These are phyloP conservation scores for Tridacna crocea DNA, from an alignment of 2,888 invertebrate species.

Conservation along the genomic window DNA sequence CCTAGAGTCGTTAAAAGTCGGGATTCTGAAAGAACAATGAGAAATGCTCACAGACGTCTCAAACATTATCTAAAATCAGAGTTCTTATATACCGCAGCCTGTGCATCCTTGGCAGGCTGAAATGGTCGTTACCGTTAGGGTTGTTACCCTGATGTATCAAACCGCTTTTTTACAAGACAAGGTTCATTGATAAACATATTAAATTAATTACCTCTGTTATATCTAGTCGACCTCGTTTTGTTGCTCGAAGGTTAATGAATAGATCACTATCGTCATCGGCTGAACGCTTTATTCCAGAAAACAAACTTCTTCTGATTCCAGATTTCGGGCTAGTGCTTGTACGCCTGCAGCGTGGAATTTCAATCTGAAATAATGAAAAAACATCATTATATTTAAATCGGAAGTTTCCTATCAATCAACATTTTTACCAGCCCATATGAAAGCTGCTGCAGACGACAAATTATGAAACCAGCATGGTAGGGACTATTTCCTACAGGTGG, in stretches of 20 bases:
- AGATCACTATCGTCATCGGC: slow-evolving; percentile 29
- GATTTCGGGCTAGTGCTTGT: background rate
- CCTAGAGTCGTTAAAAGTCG: too few species aligned
- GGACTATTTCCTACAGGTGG: too few species aligned
- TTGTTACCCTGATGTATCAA: too few species aligned
- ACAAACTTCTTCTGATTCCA: slow-evolving; percentile 35
- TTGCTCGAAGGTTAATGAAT: background rate
- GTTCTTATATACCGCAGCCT: too few species aligned
- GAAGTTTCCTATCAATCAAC: background rate
- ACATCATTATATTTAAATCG: background rate
- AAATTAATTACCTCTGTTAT: background rate
- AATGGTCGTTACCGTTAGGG: too few species aligned
- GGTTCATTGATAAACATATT: too few species aligned
- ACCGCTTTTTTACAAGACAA: background rate
- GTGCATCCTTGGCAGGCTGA: too few species aligned
- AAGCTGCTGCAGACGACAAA: background rate
- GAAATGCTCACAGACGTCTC: too few species aligned
- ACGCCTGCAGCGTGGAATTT: background rate
- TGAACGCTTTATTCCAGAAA: slow-evolving; percentile 36
- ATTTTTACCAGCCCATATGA: background rate
- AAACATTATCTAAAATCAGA: too few species aligned
- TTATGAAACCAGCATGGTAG: background rate
- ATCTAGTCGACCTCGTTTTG: too few species aligned
- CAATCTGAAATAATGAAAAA: slow-evolving; percentile 15
- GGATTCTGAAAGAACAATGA: too few species aligned